These are phyloP conservation scores for Arenicola marina DNA, from an alignment of 2,888 invertebrate species.

Conservation along the genomic window DNA sequence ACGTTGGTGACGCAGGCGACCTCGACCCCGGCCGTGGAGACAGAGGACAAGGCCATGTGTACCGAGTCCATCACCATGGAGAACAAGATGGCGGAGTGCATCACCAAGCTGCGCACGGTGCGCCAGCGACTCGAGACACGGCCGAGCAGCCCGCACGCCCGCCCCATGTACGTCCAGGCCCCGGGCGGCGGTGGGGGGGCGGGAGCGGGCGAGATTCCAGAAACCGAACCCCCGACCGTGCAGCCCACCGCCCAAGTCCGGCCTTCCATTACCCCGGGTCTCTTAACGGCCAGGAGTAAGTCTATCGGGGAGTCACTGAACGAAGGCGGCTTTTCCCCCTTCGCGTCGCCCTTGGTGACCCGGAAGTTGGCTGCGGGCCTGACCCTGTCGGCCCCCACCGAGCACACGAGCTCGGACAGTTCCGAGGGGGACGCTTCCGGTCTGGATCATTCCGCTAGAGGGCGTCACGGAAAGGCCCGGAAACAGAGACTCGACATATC, in stretches of 20 bases:
- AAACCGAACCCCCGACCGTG: not conserved
- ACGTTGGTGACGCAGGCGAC: conserved; percentile 5
- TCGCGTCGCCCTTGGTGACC: not conserved
- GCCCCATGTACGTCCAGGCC: not conserved
- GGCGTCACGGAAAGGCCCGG: not conserved
- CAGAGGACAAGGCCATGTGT: conserved; percentile 26
- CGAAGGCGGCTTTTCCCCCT: not conserved
- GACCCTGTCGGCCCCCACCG: too few species aligned
- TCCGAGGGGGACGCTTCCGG: not conserved
- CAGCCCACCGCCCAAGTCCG: too few species aligned
- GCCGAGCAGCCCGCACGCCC: not conserved
- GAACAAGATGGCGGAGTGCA: conserved; percentile 55
- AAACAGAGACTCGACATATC: conserved; percentile 1
- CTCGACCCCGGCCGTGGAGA: conserved; percentile 17
- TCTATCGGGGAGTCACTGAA: not conserved
- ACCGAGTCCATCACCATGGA: conserved; percentile 35
- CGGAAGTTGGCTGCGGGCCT: not conserved
- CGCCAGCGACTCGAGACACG: conserved; percentile 43
- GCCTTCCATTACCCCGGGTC: too few species aligned
- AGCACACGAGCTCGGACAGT: not conserved
- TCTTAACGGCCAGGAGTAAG: not conserved
- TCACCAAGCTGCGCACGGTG: conserved; percentile 54
- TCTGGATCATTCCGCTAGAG: too few species aligned
- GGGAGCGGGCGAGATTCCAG: not conserved
- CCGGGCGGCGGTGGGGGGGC: not conserved